Percentiles rank a stretch among this genome's conserved stretches.
These are phyloP conservation scores for Threskiornis aethiopicus DNA, from an alignment of 2,797 vertebrate genomes.

Conservation along the genomic window DNA sequence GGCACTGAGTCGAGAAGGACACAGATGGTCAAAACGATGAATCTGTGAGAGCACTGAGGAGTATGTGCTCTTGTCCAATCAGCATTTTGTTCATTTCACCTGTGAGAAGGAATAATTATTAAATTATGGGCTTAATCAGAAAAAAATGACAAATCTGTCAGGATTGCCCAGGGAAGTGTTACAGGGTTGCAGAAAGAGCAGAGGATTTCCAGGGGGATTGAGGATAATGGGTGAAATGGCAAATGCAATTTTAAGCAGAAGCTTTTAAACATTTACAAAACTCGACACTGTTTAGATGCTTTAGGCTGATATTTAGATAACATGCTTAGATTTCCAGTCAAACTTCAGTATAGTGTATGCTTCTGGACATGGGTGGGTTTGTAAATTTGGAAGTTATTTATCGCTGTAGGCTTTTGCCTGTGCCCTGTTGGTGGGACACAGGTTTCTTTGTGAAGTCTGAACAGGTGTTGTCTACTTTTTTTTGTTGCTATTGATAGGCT, in stretches of 20 bases:
- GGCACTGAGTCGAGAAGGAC: conserved; percentile 95
- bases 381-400: neutral
- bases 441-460: neutral
- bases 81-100: conserved; percentile 76
- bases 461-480: neutral
- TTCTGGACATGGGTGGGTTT: neutral
- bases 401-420: neutral
- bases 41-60: conserved; percentile 71
- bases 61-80: conserved; percentile 78
- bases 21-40: conserved; percentile 94
- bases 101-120: conserved; percentile 77
- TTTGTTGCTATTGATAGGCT: neutral
- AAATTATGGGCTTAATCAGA: conserved; percentile 72
- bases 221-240: neutral
- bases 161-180: neutral
- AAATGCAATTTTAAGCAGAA: neutral
- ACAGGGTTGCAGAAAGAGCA: neutral
- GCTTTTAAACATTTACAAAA: neutral
- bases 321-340: neutral
- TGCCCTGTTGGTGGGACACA: neutral
- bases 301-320: neutral
- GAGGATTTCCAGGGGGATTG: neutral
- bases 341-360: neutral
- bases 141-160: conserved; percentile 62
- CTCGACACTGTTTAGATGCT: neutral